Evolutionary conservation across 2,797 vertebrate genomes (phyloP), one percentile per base, ranked within the genome.

Genomic region (Neomorphus geoffroyi): DNA sequence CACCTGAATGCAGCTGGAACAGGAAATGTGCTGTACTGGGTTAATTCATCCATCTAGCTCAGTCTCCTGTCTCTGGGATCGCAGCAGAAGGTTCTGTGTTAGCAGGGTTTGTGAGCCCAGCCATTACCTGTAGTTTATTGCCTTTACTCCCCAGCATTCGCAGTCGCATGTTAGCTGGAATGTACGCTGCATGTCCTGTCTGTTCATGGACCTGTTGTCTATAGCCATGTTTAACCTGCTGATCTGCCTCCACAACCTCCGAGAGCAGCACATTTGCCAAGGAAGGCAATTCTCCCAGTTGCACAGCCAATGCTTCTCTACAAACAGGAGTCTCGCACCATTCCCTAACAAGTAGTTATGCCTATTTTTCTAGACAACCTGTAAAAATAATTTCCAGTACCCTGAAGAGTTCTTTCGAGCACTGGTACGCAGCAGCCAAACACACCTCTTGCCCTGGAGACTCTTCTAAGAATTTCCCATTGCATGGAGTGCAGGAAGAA

Each of bases 161-260:
- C 28, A 66, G 75, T 5, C 60, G 41, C 37, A n/a, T 26, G 43
- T 67, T 39, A 83, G 46, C 0, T 32, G 39, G 54, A 85, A 60
- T 30, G 46, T 0, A n/a, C 1, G 16, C 26, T 43, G 53, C 67
- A 39, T 53, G n/a, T 27, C 5, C 2, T 4, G 35, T 10, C 30
- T 73, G 62, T 45, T 69, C 18, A 7, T 0, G 3, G 62, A 66
- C 45, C 58, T 57, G 23, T 2, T 2, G 2, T 27, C 71, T 54
- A 8, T 1, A 78, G 54, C 53, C 0, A 0, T 8, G 50, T 62
- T 90, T 30, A 77, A 90, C 39, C 53, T 62, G 64, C 56, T 53
- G 13, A 32, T 53, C 82, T 45, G 48, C 26, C n/a, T 21, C 18
- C 54, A 45, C 35, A 67, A 30, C 53, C 57, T 41, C 57, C 53